Percentiles rank a stretch among this genome's conserved stretches.
Evolutionary conservation across 2,113 vertebrate species (phyloP).

Genomic region (Hippocampus mohnikei): DNA sequence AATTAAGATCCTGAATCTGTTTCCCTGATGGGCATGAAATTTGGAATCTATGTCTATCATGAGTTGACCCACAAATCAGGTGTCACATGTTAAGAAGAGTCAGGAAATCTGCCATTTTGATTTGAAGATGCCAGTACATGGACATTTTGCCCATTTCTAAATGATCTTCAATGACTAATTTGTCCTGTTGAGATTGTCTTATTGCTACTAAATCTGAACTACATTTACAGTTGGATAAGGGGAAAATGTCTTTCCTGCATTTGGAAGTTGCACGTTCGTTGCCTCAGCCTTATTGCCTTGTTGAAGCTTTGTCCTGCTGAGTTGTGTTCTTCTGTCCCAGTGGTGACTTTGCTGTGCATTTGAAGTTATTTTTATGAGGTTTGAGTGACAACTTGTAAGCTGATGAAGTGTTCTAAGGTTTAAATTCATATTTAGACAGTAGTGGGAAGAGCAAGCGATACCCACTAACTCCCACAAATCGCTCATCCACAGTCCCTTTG

Average conservation of each 20-base stretch:
- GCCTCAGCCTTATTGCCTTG: neutral
- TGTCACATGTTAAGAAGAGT: too few relatives aligned
- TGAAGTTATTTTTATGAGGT: conserved; percentile 62
- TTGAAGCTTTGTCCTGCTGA: conserved; percentile 42
- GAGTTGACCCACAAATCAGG: too few relatives aligned
- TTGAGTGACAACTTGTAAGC: conserved; percentile 20
- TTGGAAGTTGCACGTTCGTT: neutral
- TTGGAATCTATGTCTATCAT: too few relatives aligned
- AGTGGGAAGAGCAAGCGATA: neutral
- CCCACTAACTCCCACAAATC: neutral
- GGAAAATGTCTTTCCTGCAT: neutral
- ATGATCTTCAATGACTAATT: too few relatives aligned
- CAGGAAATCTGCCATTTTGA: too few relatives aligned
- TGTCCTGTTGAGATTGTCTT: too few relatives aligned
- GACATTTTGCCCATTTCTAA: too few relatives aligned
- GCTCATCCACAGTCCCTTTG: conserved; percentile 38
- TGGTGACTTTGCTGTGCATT: conserved; percentile 53
- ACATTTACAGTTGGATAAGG: too few relatives aligned
- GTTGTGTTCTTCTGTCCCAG: conserved; percentile 51
- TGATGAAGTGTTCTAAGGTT: neutral
- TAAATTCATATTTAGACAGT: conserved; percentile 8
- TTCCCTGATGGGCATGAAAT: too few relatives aligned
- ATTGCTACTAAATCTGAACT: too few relatives aligned
- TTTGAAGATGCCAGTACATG: too few relatives aligned
- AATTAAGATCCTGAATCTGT: too few relatives aligned